phyloP scores from a whole-genome alignment of 2,797 vertebrate genomes.

The Hippoglossus hippoglossus region DNA sequence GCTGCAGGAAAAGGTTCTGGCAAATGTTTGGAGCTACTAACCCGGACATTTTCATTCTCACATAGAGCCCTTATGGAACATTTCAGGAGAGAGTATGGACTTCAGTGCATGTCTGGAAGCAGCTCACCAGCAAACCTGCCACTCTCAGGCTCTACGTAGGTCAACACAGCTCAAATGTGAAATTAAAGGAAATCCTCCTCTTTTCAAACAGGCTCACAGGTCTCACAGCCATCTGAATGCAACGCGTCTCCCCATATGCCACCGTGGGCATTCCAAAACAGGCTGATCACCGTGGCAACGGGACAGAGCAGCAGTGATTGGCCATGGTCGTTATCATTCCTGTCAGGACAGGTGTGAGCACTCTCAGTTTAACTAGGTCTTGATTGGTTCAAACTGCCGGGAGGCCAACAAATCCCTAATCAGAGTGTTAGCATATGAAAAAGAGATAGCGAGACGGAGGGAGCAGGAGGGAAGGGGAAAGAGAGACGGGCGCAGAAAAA shows the following conservation, averaged over 20 bases:
- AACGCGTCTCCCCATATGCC: conserved; percentile 9
- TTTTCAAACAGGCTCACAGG: conserved; percentile 9
- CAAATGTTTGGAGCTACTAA: too few relatives aligned
- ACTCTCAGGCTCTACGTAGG: too few relatives aligned
- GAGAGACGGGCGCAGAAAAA: neutral
- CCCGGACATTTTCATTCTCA: too few relatives aligned
- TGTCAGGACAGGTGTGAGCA: conserved; percentile 77
- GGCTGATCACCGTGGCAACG: conserved; percentile 57
- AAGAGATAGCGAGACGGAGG: conserved; percentile 31
- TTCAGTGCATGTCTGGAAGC: too few relatives aligned
- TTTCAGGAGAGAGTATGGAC: too few relatives aligned
- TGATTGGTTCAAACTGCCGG: conserved; percentile 76
- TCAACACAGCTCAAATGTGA: neutral
- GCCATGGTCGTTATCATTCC: conserved; percentile 73
- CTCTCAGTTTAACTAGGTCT: conserved; percentile 67
- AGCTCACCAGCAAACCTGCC: too few relatives aligned
- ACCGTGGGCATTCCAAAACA: conserved; percentile 56
- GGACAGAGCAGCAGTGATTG: conserved; percentile 53
- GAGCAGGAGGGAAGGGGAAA: neutral
- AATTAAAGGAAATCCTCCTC: neutral
- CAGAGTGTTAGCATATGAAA: conserved; percentile 67
- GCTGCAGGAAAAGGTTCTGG: too few relatives aligned
- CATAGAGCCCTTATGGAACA: too few relatives aligned
- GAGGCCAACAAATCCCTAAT: conserved; percentile 76
- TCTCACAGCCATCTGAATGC: conserved; percentile 46